Evolutionary conservation across 1,140 invertebrate species (phyloP).

Genomic region (Sycophaga agraensis): DNA sequence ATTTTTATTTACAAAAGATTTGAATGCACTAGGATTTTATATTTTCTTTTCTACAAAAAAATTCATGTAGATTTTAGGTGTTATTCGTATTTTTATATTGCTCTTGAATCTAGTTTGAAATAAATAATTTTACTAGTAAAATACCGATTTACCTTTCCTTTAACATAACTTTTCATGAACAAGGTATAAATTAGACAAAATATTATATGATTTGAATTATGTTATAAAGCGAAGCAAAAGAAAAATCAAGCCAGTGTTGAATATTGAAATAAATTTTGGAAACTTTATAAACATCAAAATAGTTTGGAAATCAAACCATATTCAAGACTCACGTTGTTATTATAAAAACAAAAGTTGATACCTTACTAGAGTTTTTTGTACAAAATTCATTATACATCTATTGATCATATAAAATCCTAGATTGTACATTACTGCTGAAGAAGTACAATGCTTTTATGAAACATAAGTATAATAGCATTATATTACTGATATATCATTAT

Average conservation of each 20-base stretch:
- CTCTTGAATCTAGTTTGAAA: slow-evolving; percentile 38
- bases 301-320: slow-evolving; percentile 35
- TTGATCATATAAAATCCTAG: slow-evolving; percentile 56
- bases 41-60: slow-evolving; percentile 15
- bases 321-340: slow-evolving; percentile 35
- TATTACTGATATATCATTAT: slow-evolving; percentile 37
- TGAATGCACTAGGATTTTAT: slow-evolving; percentile 34
- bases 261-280: too few relatives aligned
- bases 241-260: too few relatives aligned
- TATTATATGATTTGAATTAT: too few relatives aligned
- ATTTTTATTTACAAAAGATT: slow-evolving; percentile 35
- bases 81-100: slow-evolving; percentile 10
- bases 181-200: too few relatives aligned
- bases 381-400: too few relatives aligned
- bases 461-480: slow-evolving; percentile 34
- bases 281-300: too few relatives aligned
- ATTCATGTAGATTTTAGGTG: slow-evolving; percentile 12
- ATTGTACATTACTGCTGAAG: slow-evolving; percentile 46
- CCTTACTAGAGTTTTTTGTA: too few relatives aligned
- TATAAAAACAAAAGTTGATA: too few relatives aligned
- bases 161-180: too few relatives aligned
- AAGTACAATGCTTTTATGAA: slow-evolving; percentile 46
- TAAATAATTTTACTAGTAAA: background rate
- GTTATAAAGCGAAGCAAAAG: too few relatives aligned
- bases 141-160: too few relatives aligned